Percentiles rank a stretch among this genome's conserved stretches.
Conservation (phyloP, 2,797 vertebrate genomes). For the Onychomys torridus region DNA sequence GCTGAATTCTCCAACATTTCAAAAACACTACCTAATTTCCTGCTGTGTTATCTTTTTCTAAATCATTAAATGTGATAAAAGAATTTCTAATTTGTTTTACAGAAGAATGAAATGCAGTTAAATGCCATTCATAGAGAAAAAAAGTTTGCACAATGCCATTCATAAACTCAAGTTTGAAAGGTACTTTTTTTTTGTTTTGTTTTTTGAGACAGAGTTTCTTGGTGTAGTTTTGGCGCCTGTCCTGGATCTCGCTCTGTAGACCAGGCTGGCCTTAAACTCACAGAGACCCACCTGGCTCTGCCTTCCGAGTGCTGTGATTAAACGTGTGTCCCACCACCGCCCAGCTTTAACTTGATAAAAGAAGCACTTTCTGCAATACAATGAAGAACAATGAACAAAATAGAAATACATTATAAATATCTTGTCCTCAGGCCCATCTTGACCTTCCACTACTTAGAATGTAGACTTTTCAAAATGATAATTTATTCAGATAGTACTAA, state of each 20-base stretch:
- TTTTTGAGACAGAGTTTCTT: too few relatives aligned
- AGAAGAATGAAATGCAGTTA: neutral
- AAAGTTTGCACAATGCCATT: neutral
- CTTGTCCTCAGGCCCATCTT: neutral
- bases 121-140: neutral
- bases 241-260: too few relatives aligned
- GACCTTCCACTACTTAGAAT: neutral
- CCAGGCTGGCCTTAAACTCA: too few relatives aligned
- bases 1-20: neutral
- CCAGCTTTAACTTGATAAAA: neutral
- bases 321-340: too few relatives aligned
- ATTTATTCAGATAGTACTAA: neutral
- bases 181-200: neutral
- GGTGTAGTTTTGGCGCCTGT: too few relatives aligned
- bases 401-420: neutral
- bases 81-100: constrained; percentile 17
- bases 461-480: neutral
- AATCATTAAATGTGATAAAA: constrained; percentile 6
- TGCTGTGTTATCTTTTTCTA: neutral
- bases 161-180: constrained; percentile 11
- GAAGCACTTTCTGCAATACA: neutral
- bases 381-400: neutral
- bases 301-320: too few relatives aligned
- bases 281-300: too few relatives aligned
- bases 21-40: neutral